A percentile compares a stretch with the other conserved stretches of the same genome.
phyloP scores from a whole-genome alignment of 2,113 vertebrate species.

The Picathartes gymnocephalus region DNA sequence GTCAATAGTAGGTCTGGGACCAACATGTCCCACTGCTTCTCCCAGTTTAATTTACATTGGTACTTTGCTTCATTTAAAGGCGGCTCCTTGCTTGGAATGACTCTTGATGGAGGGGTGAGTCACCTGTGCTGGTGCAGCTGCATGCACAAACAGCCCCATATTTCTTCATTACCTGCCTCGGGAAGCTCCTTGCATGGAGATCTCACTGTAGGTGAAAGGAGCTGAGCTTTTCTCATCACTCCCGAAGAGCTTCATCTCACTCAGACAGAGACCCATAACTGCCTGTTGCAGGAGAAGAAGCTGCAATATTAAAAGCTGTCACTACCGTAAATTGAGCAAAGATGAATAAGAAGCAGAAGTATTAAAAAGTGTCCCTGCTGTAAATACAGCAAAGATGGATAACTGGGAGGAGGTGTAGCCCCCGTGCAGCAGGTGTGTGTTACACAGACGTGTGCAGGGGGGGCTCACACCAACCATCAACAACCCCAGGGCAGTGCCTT shows the following conservation, averaged over 20 bases:
- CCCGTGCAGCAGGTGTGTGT: background rate
- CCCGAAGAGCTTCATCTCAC: background rate
- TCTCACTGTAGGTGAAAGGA: background rate
- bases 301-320: background rate
- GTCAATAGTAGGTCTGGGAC: constrained; percentile 21
- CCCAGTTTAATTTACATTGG: constrained; percentile 27
- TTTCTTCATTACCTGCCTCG: background rate
- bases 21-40: background rate
- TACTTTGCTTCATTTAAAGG: constrained; percentile 6
- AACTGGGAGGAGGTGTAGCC: background rate
- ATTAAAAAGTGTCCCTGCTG: background rate
- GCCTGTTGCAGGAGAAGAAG: background rate
- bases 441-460: background rate
- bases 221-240: background rate
- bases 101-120: constrained; percentile 23
- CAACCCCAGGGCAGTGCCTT: background rate
- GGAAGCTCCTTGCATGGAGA: background rate
- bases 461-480: background rate
- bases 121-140: background rate
- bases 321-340: background rate
- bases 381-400: background rate
- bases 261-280: background rate
- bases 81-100: background rate
- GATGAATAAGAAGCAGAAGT: background rate
- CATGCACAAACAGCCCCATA: constrained; percentile 4